phyloP scores from a whole-genome alignment of 2,113 vertebrate genomes.

The Sciurus niger region DNA sequence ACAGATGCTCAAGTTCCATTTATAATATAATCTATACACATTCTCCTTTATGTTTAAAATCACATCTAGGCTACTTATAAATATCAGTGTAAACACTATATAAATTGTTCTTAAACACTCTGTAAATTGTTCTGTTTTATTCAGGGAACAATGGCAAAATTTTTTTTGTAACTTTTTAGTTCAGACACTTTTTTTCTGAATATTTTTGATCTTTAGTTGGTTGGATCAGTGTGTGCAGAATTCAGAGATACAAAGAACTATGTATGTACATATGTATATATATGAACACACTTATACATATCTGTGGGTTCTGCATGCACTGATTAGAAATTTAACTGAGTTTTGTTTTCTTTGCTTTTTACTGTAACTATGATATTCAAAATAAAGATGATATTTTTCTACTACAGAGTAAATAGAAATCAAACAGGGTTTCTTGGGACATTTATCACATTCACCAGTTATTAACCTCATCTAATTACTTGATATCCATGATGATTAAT shows the following conservation, averaged over 20 bases:
- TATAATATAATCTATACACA: background rate
- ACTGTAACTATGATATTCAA: background rate
- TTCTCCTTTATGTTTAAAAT: background rate
- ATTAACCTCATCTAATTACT: background rate
- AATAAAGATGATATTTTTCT: background rate
- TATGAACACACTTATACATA: background rate
- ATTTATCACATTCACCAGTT: slow-evolving; percentile 17
- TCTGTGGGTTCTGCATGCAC: background rate
- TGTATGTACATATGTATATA: background rate
- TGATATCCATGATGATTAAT: background rate
- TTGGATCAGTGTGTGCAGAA: background rate
- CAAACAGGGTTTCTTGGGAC: background rate
- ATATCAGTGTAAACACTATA: background rate
- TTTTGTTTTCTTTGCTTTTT: slow-evolving; percentile 37
- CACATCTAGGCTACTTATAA: background rate
- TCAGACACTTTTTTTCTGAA: background rate
- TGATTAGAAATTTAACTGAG: slow-evolving; percentile 41
- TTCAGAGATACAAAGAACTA: background rate
- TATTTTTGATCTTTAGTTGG: background rate
- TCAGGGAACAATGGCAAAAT: background rate
- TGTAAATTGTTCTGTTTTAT: background rate
- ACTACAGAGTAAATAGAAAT: background rate
- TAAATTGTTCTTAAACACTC: background rate
- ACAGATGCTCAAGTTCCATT: background rate
- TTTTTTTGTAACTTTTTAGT: background rate